These are phyloP conservation scores for Oconnorella tubifera DNA, from an alignment of 2,888 invertebrate genomes.

Conservation along the genomic window DNA sequence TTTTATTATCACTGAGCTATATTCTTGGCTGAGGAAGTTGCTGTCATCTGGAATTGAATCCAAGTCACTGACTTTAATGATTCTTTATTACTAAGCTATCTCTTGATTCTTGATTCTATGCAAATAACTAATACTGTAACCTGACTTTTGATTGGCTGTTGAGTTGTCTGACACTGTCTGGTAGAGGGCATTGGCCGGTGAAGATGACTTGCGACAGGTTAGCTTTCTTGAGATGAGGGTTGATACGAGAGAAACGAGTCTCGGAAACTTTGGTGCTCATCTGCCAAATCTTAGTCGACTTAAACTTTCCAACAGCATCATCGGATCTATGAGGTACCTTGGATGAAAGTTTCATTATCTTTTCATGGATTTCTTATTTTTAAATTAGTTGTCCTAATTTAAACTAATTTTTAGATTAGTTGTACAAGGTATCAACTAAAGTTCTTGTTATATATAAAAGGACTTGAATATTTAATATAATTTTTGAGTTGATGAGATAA, in stretches of 20 bases:
- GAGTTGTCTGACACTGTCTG: too few relatives aligned
- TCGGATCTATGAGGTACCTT: slow-evolving; percentile 48
- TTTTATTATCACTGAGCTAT: too few relatives aligned
- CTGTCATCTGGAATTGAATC: too few relatives aligned
- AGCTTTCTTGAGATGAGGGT: slow-evolving; percentile 54
- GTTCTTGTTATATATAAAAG: too few relatives aligned
- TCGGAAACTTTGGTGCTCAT: slow-evolving; percentile 55
- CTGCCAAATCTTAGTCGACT: slow-evolving; percentile 52
- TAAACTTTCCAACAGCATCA: slow-evolving; percentile 53
- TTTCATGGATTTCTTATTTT: background rate
- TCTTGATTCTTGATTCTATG: too few relatives aligned
- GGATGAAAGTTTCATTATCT: too few relatives aligned
- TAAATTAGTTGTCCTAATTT: background rate
- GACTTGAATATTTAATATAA: too few relatives aligned
- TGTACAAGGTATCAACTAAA: slow-evolving; percentile 1
- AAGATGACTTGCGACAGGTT: slow-evolving; percentile 52
- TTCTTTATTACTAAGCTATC: too few relatives aligned
- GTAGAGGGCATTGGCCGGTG: slow-evolving; percentile 53
- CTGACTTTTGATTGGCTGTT: background rate
- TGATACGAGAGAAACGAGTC: slow-evolving; percentile 53
- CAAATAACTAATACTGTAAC: background rate
- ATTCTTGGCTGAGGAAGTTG: too few relatives aligned
- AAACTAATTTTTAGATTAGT: background rate
- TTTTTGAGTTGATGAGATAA: too few relatives aligned
- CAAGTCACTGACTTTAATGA: too few relatives aligned